phyloP scores from a whole-genome alignment of 2,797 vertebrate species.

The Fistularia commersonii region DNA sequence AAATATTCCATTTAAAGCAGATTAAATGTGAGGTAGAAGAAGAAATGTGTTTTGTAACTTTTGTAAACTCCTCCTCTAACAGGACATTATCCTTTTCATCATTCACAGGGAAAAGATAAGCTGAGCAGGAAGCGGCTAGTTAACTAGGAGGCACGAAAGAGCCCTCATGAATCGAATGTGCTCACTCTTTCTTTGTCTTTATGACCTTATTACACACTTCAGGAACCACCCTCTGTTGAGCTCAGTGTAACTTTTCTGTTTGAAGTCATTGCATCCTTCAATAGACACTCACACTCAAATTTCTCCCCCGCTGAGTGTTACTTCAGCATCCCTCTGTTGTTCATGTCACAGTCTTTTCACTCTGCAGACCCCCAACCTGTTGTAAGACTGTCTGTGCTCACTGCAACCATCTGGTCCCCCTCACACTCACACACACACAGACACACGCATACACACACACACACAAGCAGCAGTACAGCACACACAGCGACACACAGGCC shows the following conservation, averaged over 20 bases:
- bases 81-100: slow-evolving; percentile 6
- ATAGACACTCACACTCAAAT: slow-evolving; percentile 29
- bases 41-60: background rate
- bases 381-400: slow-evolving; percentile 56
- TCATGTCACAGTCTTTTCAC: slow-evolving; percentile 66
- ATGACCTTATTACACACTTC: slow-evolving; percentile 23
- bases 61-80: background rate
- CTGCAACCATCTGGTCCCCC: slow-evolving; percentile 75
- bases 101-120: slow-evolving; percentile 18
- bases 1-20: too few species aligned
- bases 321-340: slow-evolving; percentile 54
- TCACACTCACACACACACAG: slow-evolving; percentile 40
- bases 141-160: slow-evolving; percentile 32
- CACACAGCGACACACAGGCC: slow-evolving; percentile 39
- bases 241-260: slow-evolving; percentile 23
- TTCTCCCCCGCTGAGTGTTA: slow-evolving; percentile 52
- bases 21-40: too few species aligned
- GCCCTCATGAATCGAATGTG: slow-evolving; percentile 22
- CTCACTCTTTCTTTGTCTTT: slow-evolving; percentile 30
- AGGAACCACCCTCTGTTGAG: slow-evolving; percentile 10
- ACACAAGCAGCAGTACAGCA: slow-evolving; percentile 5
- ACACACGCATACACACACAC: slow-evolving; percentile 10
- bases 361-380: slow-evolving; percentile 65
- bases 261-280: slow-evolving; percentile 45
- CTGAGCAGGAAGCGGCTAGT: slow-evolving; percentile 29